Evolutionary conservation across 2,113 vertebrate genomes (phyloP).

Genomic region (Mobula hypostoma): DNA sequence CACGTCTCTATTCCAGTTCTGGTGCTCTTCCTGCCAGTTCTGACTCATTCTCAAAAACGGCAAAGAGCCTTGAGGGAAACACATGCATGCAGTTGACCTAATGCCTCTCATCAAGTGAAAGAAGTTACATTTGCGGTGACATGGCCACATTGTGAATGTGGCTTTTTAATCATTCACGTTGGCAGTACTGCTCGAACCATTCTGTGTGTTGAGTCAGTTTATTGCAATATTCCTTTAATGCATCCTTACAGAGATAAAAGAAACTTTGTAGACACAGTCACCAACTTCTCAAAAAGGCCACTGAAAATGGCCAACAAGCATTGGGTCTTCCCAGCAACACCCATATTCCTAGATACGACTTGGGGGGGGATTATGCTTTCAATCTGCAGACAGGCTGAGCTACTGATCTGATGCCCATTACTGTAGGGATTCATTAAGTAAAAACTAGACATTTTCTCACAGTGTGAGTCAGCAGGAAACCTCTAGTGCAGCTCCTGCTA

Average conservation of each 20-base stretch:
- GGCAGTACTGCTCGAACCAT: background rate
- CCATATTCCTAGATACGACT: background rate
- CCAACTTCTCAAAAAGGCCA: background rate
- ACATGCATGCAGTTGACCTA: slow-evolving; percentile 29
- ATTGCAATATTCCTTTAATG: background rate
- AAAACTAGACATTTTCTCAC: background rate
- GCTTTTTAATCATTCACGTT: background rate
- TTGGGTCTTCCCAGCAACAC: background rate
- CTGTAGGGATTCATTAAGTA: background rate
- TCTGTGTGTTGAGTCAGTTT: background rate
- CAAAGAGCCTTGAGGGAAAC: slow-evolving; percentile 35
- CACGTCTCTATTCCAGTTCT: slow-evolving; percentile 11
- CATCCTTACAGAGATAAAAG: background rate
- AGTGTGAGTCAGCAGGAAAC: background rate
- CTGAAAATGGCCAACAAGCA: background rate
- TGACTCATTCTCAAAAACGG: background rate
- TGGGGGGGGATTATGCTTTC: background rate
- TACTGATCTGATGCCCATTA: background rate
- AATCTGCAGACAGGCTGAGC: background rate
- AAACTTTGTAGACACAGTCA: background rate
- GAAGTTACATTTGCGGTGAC: background rate
- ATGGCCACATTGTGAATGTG: background rate
- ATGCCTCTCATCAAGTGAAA: slow-evolving; percentile 1
- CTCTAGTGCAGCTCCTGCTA: background rate
- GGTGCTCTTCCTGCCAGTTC: background rate